phyloP scores from a whole-genome alignment of 2,888 invertebrate species.

The Polydrusus tereticollis region DNA sequence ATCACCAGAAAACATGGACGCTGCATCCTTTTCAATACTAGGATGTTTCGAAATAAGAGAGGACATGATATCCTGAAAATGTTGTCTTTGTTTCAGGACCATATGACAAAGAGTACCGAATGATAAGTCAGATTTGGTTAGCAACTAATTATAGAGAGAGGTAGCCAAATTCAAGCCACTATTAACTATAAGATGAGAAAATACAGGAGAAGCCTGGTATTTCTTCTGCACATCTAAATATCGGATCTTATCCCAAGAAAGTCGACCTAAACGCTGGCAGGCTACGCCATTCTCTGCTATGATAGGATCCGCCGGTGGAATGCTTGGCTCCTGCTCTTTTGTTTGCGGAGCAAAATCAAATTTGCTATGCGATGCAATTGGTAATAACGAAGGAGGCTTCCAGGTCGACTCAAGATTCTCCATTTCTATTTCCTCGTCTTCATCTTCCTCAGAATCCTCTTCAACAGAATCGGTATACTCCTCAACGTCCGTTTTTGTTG shows the following conservation, averaged over 20 bases:
- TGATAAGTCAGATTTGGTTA: background rate
- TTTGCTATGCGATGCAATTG: background rate
- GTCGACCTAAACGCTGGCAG: background rate
- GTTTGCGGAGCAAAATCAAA: conserved; percentile 14
- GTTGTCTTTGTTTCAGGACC: conserved; percentile 6
- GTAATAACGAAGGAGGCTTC: background rate
- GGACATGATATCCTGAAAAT: conserved; percentile 12
- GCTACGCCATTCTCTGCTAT: background rate
- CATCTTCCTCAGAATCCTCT: background rate
- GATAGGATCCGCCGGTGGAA: background rate
- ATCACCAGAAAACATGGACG: background rate
- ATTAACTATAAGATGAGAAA: background rate
- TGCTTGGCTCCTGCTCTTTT: conserved; percentile 4
- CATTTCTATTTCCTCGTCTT: background rate
- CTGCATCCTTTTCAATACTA: background rate
- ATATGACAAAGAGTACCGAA: conserved; percentile 2
- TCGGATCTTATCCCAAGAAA: conserved; percentile 13
- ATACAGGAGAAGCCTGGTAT: conserved; percentile 8
- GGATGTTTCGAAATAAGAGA: conserved; percentile 1
- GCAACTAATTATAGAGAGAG: background rate
- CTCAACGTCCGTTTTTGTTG: background rate
- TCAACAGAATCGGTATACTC: conserved; percentile 2
- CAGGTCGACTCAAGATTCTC: background rate
- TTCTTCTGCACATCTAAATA: conserved; percentile 16
- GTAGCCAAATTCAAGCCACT: background rate